phyloP scores from a whole-genome alignment of 2,797 vertebrate genomes.

The Phyllotis vaccarum region DNA sequence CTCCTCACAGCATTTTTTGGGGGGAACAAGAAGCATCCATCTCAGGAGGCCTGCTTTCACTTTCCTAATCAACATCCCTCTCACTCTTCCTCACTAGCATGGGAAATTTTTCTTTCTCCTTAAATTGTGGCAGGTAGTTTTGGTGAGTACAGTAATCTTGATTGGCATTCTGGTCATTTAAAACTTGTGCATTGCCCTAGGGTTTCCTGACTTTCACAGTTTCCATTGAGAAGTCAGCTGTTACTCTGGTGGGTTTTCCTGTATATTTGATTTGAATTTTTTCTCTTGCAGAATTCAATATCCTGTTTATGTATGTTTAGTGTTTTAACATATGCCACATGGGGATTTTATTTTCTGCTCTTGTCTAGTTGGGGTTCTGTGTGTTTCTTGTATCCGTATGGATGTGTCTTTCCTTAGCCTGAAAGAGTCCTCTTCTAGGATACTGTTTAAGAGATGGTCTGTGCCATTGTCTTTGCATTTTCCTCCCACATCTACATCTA shows the following conservation, averaged over 20 bases:
- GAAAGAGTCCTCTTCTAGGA: not conserved
- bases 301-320: not conserved
- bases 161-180: not conserved
- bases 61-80: not conserved
- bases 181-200: not conserved
- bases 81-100: not conserved
- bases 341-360: not conserved
- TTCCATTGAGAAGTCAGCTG: not conserved
- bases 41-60: not conserved
- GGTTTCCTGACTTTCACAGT: not conserved
- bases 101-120: no score
- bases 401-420: not conserved
- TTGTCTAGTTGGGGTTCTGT: not conserved
- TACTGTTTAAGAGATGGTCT: not conserved
- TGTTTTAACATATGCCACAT: not conserved
- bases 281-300: not conserved
- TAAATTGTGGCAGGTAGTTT: no score
- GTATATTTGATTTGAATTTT: not conserved
- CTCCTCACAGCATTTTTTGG: not conserved
- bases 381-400: not conserved
- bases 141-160: no score
- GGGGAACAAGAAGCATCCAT: not conserved
- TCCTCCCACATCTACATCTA: not conserved
- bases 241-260: not conserved
- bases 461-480: not conserved